Percentiles rank a stretch among this genome's conserved stretches.
Conservation (phyloP, 2,113 vertebrate species). For the Sinocyclocheilus anophthalmus region DNA sequence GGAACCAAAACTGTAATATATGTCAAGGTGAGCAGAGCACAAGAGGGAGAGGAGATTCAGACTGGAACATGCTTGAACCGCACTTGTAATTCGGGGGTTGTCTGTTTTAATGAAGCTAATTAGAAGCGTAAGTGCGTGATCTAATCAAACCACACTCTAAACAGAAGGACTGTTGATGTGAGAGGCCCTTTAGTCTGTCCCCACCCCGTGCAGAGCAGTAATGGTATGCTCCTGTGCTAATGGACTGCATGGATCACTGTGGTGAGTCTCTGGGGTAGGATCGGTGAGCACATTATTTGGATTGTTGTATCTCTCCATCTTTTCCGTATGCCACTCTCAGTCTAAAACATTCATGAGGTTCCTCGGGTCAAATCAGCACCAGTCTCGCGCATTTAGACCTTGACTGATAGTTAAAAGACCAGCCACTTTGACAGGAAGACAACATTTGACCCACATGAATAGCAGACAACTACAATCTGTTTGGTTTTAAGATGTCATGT, state of each 20-base stretch:
- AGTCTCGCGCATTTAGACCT: background rate
- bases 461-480: background rate
- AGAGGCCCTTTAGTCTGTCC: background rate
- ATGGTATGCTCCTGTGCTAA: slow-evolving; percentile 33
- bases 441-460: background rate
- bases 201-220: background rate
- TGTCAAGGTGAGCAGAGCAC: background rate
- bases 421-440: background rate
- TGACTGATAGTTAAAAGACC: background rate
- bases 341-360: slow-evolving; percentile 14
- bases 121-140: background rate
- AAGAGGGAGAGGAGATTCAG: background rate
- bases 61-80: background rate
- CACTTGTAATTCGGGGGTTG: background rate
- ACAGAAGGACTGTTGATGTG: background rate
- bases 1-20: background rate
- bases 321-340: background rate
- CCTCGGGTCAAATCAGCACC: background rate
- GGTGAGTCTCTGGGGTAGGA: slow-evolving; percentile 6
- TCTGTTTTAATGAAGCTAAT: slow-evolving; percentile 20
- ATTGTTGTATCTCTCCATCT: slow-evolving; percentile 1
- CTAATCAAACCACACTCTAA: background rate
- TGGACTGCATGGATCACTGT: slow-evolving; percentile 27
- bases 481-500: background rate
- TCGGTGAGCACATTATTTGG: slow-evolving; percentile 21